Conservation (phyloP, 2,113 vertebrate genomes). For the Syngnathoides biaculeatus region DNA sequence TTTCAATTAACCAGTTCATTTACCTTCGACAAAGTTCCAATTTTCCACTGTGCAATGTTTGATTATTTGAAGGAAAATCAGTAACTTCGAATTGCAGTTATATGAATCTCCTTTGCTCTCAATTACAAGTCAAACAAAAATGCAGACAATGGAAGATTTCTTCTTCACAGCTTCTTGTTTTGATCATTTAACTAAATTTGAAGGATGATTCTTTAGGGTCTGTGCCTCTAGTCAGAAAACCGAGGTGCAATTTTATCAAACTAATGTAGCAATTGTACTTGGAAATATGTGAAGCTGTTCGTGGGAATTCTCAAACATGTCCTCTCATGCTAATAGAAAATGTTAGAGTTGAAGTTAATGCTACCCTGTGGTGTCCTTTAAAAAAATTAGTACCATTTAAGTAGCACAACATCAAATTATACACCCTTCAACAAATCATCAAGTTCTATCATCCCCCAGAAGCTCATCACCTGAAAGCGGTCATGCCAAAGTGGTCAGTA, state of each 20-base stretch:
- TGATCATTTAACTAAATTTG: not conserved
- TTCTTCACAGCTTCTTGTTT: not conserved
- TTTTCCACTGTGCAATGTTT: not conserved
- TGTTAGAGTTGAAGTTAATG: slow-evolving; percentile 15
- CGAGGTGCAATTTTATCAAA: not conserved
- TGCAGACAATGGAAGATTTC: not conserved
- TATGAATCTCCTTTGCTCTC: not conserved
- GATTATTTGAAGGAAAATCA: not conserved
- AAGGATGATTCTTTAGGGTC: not conserved
- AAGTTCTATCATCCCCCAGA: slow-evolving; percentile 11
- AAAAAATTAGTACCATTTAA: slow-evolving; percentile 13
- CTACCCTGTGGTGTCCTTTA: slow-evolving; percentile 7
- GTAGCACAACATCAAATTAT: slow-evolving; percentile 14
- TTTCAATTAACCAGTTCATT: not conserved
- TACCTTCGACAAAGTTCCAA: not conserved
- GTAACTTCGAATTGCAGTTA: not conserved
- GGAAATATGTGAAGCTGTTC: slow-evolving; percentile 3
- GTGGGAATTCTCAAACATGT: not conserved
- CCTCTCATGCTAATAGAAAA: not conserved
- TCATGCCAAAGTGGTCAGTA: slow-evolving; percentile 22
- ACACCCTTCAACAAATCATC: slow-evolving; percentile 28
- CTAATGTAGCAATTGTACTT: not conserved
- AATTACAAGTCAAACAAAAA: not conserved
- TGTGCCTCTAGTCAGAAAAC: not conserved
- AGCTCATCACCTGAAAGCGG: slow-evolving; percentile 34